Evolutionary conservation across 2,113 vertebrate species (phyloP), one percentile per base, ranked within the genome.

Genomic region (Scortum barcoo): DNA sequence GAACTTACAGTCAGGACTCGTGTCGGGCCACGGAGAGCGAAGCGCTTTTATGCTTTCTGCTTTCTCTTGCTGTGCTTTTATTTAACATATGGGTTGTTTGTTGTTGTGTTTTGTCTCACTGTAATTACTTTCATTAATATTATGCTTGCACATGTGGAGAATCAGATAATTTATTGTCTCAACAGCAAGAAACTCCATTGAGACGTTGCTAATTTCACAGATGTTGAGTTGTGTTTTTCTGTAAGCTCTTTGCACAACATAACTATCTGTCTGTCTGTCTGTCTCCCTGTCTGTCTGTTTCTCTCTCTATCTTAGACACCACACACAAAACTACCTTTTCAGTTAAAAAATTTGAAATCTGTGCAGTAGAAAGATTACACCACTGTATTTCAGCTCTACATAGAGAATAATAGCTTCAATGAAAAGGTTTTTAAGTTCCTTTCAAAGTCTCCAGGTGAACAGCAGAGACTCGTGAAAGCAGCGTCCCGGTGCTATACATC

Each of bases 41-140:
- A 54, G 36, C 10, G 10, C 42, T 26, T 72, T n/a, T n/a, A n/a
- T 3, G 10, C 16, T 24, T 28, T 65, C 33, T 66, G 51, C 7
- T 51, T 66, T 42, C 28, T 20, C 7, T 66, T 76, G 30, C 66
- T 72, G 28, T 60, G 62, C 26, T 36, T 33, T 73, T 40, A 69
- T 72, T 24, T 57, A 36, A 38, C 63, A 69, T 36, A n/a, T 2
- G 36, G 44, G 20, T 20, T 51, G 66, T 65, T 76, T 56, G 46
- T 66, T 83, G 57, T 28, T 65, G 73, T 62, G 58, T 63, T 82
- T 83, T 66, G 51, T 78, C 68, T 67, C 68, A 36, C 19, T 78
- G 44, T 83, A 73, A 77, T 77, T 77, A 71, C 74, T 77, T 74
- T 74, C 53, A 68, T 84, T 84, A 53, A 77, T 77, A 78, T 67